A percentile compares a stretch with the other conserved stretches of the same genome.
These are phyloP conservation scores for Priocnemis perturbator DNA, from an alignment of 2,888 invertebrate species.

Conservation along the genomic window DNA sequence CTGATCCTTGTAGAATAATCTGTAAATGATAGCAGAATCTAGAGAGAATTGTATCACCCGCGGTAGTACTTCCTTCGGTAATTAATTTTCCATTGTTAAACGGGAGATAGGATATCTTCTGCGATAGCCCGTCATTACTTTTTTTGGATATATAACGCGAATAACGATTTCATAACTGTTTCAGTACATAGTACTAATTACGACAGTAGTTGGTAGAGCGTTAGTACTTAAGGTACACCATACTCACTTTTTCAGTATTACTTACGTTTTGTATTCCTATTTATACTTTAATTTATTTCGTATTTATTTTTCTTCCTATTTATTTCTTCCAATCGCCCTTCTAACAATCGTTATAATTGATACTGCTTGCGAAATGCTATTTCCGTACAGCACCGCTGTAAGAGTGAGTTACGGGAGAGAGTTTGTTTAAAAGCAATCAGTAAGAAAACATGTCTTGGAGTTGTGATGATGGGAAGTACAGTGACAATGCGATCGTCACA, in stretches of 20 bases:
- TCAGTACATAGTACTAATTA: constrained; percentile 38
- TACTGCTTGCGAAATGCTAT: too few species aligned
- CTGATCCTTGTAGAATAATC: constrained; percentile 55
- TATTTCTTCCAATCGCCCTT: neutral
- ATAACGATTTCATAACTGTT: constrained; percentile 34
- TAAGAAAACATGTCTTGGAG: too few species aligned
- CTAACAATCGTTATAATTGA: too few species aligned
- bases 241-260: constrained; percentile 53
- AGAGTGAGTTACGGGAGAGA: too few species aligned
- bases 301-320: constrained; percentile 13
- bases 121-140: constrained; percentile 14
- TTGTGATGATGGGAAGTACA: too few species aligned
- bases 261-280: constrained; percentile 46
- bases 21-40: constrained; percentile 48
- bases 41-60: constrained; percentile 42
- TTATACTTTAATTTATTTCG: constrained; percentile 29
- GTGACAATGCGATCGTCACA: too few species aligned
- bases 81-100: constrained; percentile 27
- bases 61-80: constrained; percentile 29
- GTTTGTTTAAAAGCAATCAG: too few species aligned
- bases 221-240: constrained; percentile 31
- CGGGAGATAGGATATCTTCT: constrained; percentile 14
- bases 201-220: constrained; percentile 29
- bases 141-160: constrained; percentile 26
- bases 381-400: too few species aligned